Evolutionary conservation across 2,797 vertebrate genomes (phyloP), one percentile per base, ranked within the genome.

Genomic region (Pogonophryne albipinna): DNA sequence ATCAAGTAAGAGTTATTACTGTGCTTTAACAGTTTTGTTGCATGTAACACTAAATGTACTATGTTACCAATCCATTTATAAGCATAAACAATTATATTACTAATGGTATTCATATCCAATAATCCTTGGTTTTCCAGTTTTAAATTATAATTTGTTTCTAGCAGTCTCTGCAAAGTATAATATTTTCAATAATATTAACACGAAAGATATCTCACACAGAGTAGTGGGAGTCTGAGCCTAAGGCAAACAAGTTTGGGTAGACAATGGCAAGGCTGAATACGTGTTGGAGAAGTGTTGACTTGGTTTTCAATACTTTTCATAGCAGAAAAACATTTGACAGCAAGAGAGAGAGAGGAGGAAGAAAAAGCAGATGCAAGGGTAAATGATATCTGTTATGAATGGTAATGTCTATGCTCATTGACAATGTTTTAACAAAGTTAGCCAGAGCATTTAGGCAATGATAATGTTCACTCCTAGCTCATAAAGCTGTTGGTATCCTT

Each of bases 231-330:
- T 76, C 50, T 56, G 53, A 66, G 71, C 76, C 63, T 70, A 10
- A 62, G 73, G 70, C 72, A 68, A 79, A 46, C 66, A 73, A 53
- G 45, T 15, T 31, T 51, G 42, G 53, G 49, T 51, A 10, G 6
- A 72, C 71, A 67, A 20, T 34, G 41, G 50, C 27, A 67, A 51
- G 46, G 17, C 13, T 41, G 60, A 63, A 78, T 68, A 69, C 61
- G 55, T 68, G 65, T 45, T 57, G 57, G 69, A 69, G 34, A 59
- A 57, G 57, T 41, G 49, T 68, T 82, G 69, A 74, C 77, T 76
- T 64, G 34, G 62, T 69, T 84, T 64, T 69, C 46, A 65, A 64
- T 71, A 2, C 69, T 82, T 73, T 68, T 52, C 59, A 67, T 27
- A 68, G 78, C 49, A 34, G 34, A 9, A 71, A 66, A 71, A 49